Evolutionary conservation across 2,888 invertebrate genomes (phyloP).

Genomic region (Harmothoe impar): DNA sequence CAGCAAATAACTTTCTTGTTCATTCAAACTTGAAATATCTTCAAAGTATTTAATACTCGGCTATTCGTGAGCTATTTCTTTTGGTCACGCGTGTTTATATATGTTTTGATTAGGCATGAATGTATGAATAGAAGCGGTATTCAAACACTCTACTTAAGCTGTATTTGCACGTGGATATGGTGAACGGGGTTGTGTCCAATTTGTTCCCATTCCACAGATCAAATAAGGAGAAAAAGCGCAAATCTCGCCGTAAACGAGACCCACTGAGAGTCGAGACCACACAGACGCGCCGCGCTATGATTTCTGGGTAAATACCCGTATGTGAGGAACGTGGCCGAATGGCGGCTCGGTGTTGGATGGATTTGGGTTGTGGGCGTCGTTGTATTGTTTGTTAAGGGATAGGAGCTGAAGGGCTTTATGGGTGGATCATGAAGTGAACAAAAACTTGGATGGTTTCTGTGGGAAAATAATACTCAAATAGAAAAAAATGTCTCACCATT

Average conservation of each 20-base stretch:
- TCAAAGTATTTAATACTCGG: no score
- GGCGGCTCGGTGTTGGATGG: background rate
- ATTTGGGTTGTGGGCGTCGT: background rate
- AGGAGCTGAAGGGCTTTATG: background rate
- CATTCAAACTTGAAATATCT: no score
- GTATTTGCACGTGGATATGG: no score
- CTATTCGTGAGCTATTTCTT: no score
- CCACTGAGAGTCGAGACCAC: background rate
- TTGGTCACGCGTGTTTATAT: no score
- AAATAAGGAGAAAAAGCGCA: background rate
- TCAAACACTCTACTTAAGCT: no score
- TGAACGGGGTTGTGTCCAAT: no score
- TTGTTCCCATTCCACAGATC: background rate
- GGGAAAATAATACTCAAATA: background rate
- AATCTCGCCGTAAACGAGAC: background rate
- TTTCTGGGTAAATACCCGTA: conserved; percentile 3
- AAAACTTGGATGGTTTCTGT: background rate
- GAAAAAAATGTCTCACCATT: no score
- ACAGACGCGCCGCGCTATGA: background rate
- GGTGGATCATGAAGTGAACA: background rate
- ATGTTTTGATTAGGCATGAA: no score
- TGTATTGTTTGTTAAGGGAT: background rate
- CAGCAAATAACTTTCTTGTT: no score
- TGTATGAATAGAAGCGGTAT: no score
- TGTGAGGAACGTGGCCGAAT: background rate